Percentiles rank a stretch among this genome's conserved stretches.
Evolutionary conservation across 2,113 vertebrate genomes (phyloP).

Genomic region (Dasypus novemcinctus): DNA sequence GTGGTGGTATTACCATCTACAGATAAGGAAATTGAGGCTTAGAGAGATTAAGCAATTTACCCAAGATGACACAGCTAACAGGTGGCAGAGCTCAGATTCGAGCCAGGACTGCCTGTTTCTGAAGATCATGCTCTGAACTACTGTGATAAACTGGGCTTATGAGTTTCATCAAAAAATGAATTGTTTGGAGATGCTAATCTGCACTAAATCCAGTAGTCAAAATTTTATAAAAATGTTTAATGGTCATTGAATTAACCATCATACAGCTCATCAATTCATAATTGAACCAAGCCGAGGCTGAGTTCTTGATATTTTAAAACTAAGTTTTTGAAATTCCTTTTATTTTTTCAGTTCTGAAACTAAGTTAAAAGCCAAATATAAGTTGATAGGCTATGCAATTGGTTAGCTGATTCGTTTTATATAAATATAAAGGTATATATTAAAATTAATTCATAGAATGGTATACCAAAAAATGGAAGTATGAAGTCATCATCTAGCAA

Average conservation of each 20-base stretch:
- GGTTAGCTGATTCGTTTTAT: not conserved
- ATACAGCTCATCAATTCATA: not conserved
- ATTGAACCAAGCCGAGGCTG: not conserved
- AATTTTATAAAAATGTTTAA: not conserved
- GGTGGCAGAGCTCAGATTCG: conserved; percentile 8
- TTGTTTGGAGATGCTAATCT: conserved; percentile 6
- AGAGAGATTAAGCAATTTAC: not conserved
- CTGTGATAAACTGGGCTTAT: not conserved
- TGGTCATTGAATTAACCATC: conserved; percentile 12
- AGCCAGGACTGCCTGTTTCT: not conserved
- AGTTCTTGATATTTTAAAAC: conserved; percentile 54
- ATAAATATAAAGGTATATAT: conserved; percentile 13
- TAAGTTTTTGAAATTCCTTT: conserved; percentile 47
- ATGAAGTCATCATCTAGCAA: not conserved
- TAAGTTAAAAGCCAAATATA: conserved; percentile 34
- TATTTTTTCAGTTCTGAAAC: conserved; percentile 22
- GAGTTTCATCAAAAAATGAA: conserved; percentile 26
- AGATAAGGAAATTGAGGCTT: conserved; percentile 10
- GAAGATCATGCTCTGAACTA: conserved; percentile 24
- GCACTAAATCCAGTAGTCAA: not conserved
- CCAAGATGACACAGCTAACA: not conserved
- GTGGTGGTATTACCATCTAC: conserved; percentile 17
- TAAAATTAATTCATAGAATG: conserved; percentile 6
- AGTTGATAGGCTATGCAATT: not conserved
- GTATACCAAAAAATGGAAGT: not conserved